Evolutionary conservation across 2,888 invertebrate genomes (phyloP), one percentile per base, ranked within the genome.

Genomic region (Leptogaster cylindrica): DNA sequence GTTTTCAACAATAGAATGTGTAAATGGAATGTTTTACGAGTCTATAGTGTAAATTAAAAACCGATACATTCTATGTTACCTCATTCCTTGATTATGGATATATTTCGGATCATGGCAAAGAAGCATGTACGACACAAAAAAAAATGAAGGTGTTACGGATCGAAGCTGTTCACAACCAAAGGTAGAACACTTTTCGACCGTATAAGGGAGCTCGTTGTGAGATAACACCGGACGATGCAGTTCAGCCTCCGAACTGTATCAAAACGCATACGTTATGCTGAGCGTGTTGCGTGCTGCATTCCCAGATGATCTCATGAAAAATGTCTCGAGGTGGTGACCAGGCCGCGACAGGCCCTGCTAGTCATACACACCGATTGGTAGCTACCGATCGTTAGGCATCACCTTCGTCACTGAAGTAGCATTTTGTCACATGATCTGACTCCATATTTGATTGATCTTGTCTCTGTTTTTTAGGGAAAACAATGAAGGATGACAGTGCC

Each of bases 211-310:
- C 27, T 28, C 27, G 25, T 16, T 18, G 27, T 44, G 31, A 61
- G 61, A 44, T 61, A 44, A 61, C 31, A 28, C 61, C 20, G 44
- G n/a, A 18, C 33, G 61, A 61, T 61, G 25, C 44, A 16, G 44
- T 41, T n/a, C n/a, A n/a, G n/a, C n/a, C n/a, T 44, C 44, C 20
- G 41, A 61, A 28, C 61, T 44, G 44, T 61, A 20, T 28, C 28
- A 41, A 61, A 44, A 44, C 44, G 28, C 18, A 61, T 18, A 18
- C 65, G 66, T 66, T 67, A 70, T 70, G 67, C 61, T 67, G 70
- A 67, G 66, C 70, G 70, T 66, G 65, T 70, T 65, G 63, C 61
- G 51, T 61, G 61, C 63, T 28, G 63, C 33, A 66, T 33, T 67
- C 44, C 65, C 18, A 25, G 48, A 50, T 67, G 58, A 69, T 44